Evolutionary conservation across 2,888 invertebrate species (phyloP).

Genomic region (Margaritifera margaritifera): DNA sequence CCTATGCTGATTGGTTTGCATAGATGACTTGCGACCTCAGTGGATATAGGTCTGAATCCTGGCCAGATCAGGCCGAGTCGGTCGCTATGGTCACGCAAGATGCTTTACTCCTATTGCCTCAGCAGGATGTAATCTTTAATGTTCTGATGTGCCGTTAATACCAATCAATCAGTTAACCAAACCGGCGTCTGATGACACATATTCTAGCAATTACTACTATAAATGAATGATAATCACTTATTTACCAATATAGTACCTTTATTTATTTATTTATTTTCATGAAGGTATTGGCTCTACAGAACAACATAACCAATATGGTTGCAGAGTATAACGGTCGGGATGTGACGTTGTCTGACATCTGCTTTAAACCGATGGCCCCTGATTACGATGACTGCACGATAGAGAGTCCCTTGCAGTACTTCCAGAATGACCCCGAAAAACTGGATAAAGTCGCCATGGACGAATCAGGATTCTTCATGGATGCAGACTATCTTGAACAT

Average conservation of each 20-base stretch:
- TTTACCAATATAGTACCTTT: background rate
- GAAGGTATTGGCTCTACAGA: slow-evolving; percentile 71
- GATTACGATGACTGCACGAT: slow-evolving; percentile 85
- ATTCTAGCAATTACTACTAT: too few relatives aligned
- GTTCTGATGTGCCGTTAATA: too few relatives aligned
- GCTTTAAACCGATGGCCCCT: slow-evolving; percentile 90
- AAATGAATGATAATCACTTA: too few relatives aligned
- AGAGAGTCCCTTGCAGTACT: slow-evolving; percentile 94
- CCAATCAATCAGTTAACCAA: too few relatives aligned
- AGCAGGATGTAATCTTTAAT: too few relatives aligned
- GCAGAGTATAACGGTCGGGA: slow-evolving; percentile 46
- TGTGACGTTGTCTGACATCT: slow-evolving; percentile 82
- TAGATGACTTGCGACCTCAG: too few relatives aligned
- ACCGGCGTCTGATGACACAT: too few relatives aligned
- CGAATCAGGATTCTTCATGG: slow-evolving; percentile 36
- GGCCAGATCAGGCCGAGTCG: too few relatives aligned
- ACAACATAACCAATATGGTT: slow-evolving; percentile 51
- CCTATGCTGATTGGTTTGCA: too few relatives aligned
- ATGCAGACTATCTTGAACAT: slow-evolving; percentile 82
- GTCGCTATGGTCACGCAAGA: too few relatives aligned
- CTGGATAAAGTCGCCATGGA: slow-evolving; percentile 51
- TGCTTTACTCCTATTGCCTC: too few relatives aligned
- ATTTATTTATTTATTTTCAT: slow-evolving; percentile 10
- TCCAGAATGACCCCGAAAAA: slow-evolving; percentile 75
- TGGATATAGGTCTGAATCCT: too few relatives aligned